A percentile compares a stretch with the other conserved stretches of the same genome.
These are phyloP conservation scores for Ammodytes marinus DNA, from an alignment of 2,113 vertebrate genomes.

Conservation along the genomic window DNA sequence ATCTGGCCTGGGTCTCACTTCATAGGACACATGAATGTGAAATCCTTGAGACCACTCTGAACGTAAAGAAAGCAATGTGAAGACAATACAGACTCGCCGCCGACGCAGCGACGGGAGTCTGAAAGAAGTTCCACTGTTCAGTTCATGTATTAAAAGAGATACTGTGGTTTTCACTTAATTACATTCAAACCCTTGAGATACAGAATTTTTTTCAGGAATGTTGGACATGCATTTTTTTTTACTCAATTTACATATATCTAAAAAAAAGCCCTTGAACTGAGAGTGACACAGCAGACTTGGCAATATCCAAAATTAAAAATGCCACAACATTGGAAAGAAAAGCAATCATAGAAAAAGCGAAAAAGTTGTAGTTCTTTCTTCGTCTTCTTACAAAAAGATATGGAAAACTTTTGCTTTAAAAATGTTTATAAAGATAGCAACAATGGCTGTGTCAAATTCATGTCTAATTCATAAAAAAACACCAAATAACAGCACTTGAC, in stretches of 20 bases:
- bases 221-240: slow-evolving; percentile 82
- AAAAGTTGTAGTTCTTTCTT: slow-evolving; percentile 50
- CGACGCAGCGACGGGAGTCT: slow-evolving; percentile 24
- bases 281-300: slow-evolving; percentile 76
- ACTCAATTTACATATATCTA: slow-evolving; percentile 77
- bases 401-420: slow-evolving; percentile 53
- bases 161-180: slow-evolving; percentile 74
- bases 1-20: slow-evolving; percentile 83
- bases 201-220: slow-evolving; percentile 78
- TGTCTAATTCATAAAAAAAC: slow-evolving; percentile 77
- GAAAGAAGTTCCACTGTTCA: slow-evolving; percentile 67
- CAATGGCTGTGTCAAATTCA: slow-evolving; percentile 69
- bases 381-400: slow-evolving; percentile 74
- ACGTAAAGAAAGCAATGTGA: slow-evolving; percentile 68
- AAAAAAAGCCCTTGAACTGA: slow-evolving; percentile 83
- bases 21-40: slow-evolving; percentile 72
- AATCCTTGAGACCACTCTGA: slow-evolving; percentile 82
- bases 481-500: slow-evolving; percentile 83
- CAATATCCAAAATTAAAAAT: slow-evolving; percentile 71
- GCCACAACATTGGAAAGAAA: slow-evolving; percentile 63
- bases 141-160: slow-evolving; percentile 71
- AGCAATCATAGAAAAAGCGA: slow-evolving; percentile 68
- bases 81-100: slow-evolving; percentile 49
- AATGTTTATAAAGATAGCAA: slow-evolving; percentile 67
- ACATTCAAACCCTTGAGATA: slow-evolving; percentile 84